Evolutionary conservation across 2,888 invertebrate genomes (phyloP), one percentile per base, ranked within the genome.

Genomic region (Lepidochitona cinerea): DNA sequence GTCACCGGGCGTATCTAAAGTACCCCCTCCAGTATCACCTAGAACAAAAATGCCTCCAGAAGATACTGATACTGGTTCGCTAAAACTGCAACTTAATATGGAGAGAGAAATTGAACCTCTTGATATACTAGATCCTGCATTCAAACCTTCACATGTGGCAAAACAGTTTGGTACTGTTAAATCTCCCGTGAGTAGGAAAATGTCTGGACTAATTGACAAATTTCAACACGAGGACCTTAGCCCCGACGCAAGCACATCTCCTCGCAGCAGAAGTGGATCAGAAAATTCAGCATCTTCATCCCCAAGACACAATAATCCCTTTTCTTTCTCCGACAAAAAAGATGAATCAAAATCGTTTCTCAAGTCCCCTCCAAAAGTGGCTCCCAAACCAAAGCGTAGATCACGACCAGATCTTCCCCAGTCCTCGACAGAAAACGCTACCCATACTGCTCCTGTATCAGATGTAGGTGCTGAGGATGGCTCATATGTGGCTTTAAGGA

Each of bases 361-460:
- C 18, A 59, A 59, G 29, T 26, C 52, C n/a, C 59, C 68, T 37
- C 72, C 72, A 14, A 29, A 37, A 70, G 70, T 67, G 37, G 68
- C 75, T 4, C 73, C 74, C 9, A 74, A 74, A 66, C 74, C 74
- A 68, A 74, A 71, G 41, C 54, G 35, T n/a, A 68, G 68, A 41
- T 35, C 35, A 32, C 14, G n/a, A 26, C 49, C 49, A 23, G 1
- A 49, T 4, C 18, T 18, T 49, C 49, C 49, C 3, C 18, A 7
- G 18, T 49, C 7, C 3, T 41, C 49, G 18, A 2, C 4, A 23
- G 49, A 49, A 49, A 49, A 49, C 18, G 49, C 18, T 1, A 49
- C 1, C 23, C n/a, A 49, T 18, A 49, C 7, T 18, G 49, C 18
- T 2, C 18, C 18, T 4, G 23, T n/a, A 49, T 49, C 49, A 49